phyloP scores from a whole-genome alignment of 2,113 vertebrate species.

The Hyla sarda region DNA sequence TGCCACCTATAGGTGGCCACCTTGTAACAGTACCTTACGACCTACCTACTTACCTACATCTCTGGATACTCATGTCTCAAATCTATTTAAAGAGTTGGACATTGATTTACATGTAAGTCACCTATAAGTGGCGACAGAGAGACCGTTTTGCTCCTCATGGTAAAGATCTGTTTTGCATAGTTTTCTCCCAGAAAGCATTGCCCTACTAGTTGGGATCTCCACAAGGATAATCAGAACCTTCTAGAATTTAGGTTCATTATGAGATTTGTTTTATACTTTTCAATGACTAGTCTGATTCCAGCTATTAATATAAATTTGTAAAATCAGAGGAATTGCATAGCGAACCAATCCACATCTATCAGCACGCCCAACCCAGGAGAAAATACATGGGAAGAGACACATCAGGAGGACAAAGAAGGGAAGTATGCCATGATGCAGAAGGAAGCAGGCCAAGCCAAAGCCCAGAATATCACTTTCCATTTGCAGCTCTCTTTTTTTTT shows the following conservation, averaged over 20 bases:
- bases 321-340: too few relatives aligned
- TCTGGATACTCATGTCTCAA: too few relatives aligned
- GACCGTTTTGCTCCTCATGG: neutral
- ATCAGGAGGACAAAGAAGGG: constrained; percentile 16
- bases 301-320: too few relatives aligned
- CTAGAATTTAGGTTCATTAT: too few relatives aligned
- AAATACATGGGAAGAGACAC: neutral
- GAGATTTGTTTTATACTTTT: too few relatives aligned
- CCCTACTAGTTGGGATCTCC: neutral
- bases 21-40: too few relatives aligned
- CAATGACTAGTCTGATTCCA: too few relatives aligned
- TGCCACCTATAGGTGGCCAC: neutral
- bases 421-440: neutral
- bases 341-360: too few relatives aligned
- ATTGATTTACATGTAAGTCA: too few relatives aligned
- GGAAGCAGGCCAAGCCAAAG: neutral
- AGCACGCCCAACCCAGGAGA: neutral
- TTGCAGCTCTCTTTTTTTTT: neutral
- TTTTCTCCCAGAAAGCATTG: neutral
- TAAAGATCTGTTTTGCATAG: neutral
- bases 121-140: too few relatives aligned
- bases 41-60: too few relatives aligned
- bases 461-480: neutral
- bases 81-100: too few relatives aligned
- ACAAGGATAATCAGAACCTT: neutral